These are phyloP conservation scores for Aspidiotus destructor DNA, from an alignment of 2,888 invertebrate genomes.

Conservation along the genomic window DNA sequence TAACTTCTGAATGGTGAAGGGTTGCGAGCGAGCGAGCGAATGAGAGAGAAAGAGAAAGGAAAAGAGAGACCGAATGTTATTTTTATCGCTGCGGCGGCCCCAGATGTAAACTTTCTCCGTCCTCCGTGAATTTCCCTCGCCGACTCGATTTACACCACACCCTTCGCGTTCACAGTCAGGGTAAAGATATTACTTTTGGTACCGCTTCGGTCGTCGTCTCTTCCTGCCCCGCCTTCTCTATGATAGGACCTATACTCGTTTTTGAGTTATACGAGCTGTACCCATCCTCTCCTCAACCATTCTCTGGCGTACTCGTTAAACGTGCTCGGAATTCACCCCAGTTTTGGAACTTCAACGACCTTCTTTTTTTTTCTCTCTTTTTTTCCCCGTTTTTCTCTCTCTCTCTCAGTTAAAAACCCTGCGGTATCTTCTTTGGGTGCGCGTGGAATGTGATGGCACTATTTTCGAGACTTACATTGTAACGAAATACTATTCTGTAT, in stretches of 20 bases:
- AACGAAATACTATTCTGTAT: conserved; percentile 11
- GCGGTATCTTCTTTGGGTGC: neutral
- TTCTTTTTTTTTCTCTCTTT: conserved; percentile 18
- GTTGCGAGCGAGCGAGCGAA: neutral
- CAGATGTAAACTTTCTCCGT: neutral
- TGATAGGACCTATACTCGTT: neutral
- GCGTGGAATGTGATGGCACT: conserved; percentile 21
- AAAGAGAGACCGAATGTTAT: neutral
- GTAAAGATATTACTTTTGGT: conserved; percentile 28
- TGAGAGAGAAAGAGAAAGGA: too few species aligned
- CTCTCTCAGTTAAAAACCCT: conserved; percentile 14
- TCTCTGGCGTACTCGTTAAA: conserved; percentile 2
- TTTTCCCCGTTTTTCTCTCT: conserved; percentile 7
- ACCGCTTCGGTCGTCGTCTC: neutral
- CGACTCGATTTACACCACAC: neutral
- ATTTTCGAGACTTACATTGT: conserved; percentile 24
- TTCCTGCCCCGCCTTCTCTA: neutral
- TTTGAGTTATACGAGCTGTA: neutral
- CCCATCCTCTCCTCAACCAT: conserved; percentile 6
- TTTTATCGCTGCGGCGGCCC: neutral
- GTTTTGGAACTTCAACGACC: conserved; percentile 28
- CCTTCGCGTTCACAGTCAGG: conserved; percentile 17
- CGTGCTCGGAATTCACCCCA: conserved; percentile 26
- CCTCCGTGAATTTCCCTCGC: conserved; percentile 1
- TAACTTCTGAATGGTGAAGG: neutral